Conservation (phyloP, 2,113 vertebrate genomes). For the Donacobius atricapilla region DNA sequence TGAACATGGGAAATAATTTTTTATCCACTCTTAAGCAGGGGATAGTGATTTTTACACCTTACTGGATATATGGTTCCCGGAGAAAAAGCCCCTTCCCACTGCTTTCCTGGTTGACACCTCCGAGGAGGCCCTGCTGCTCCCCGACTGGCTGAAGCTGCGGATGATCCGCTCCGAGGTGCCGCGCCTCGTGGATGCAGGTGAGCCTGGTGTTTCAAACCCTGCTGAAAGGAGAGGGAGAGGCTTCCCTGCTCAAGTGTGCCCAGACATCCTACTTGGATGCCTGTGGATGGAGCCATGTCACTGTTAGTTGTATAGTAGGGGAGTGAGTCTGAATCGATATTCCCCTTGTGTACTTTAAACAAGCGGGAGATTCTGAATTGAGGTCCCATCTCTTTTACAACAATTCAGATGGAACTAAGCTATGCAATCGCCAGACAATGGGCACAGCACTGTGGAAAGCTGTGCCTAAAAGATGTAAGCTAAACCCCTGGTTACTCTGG, state of each 20-base stretch:
- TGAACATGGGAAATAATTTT: background rate
- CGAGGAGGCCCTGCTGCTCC: conserved; percentile 92
- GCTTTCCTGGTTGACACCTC: conserved; percentile 98
- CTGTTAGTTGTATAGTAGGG: background rate
- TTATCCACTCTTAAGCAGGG: conserved; percentile 59
- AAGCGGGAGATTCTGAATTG: background rate
- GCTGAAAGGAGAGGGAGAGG: background rate
- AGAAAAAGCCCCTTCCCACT: conserved; percentile 94
- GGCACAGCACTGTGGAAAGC: background rate
- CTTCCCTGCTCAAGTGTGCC: background rate
- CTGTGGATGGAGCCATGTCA: background rate
- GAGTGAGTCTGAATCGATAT: background rate
- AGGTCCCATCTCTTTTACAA: background rate
- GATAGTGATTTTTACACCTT: conserved; percentile 87
- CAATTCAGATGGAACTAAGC: background rate
- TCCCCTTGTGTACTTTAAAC: background rate
- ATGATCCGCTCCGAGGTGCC: conserved; percentile 98
- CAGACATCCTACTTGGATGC: background rate
- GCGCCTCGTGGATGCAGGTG: conserved; percentile 92
- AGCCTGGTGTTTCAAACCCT: background rate
- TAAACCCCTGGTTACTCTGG: background rate
- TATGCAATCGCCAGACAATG: background rate
- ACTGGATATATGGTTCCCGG: conserved; percentile 95
- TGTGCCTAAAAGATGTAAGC: background rate
- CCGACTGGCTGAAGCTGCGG: conserved; percentile 94